Evolutionary conservation across 2,888 invertebrate genomes (phyloP).

Genomic region (Oxyteleia sp.): DNA sequence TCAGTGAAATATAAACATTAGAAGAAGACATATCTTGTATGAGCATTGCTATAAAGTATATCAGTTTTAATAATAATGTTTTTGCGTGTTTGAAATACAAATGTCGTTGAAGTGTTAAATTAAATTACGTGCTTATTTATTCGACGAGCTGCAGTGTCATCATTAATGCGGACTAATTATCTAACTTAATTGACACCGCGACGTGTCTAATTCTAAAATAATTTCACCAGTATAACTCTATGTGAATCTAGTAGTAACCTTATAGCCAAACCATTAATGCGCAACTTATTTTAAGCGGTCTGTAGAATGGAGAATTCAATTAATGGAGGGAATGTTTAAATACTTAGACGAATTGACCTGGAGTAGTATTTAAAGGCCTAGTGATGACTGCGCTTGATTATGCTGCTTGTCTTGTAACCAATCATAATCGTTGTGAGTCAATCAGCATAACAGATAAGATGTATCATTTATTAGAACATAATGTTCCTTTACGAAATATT

Average conservation of each 20-base stretch:
- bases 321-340: conserved; percentile 25
- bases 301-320: conserved; percentile 6
- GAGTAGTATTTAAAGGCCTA: conserved; percentile 1
- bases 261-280: conserved; percentile 11
- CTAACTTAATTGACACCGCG: not conserved
- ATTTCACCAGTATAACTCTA: not conserved
- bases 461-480: conserved; percentile 21
- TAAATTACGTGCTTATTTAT: too few relatives aligned
- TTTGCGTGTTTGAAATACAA: too few relatives aligned
- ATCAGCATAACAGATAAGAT: conserved; percentile 76
- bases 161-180: not conserved
- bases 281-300: not conserved
- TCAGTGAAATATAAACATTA: too few relatives aligned
- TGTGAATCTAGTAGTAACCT: conserved; percentile 1
- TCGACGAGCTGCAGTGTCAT: too few relatives aligned
- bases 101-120: too few relatives aligned
- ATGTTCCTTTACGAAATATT: conserved; percentile 17
- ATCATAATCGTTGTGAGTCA: conserved; percentile 78
- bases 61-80: too few relatives aligned
- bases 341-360: not conserved
- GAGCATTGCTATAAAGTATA: too few relatives aligned
- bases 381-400: conserved; percentile 34
- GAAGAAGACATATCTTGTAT: too few relatives aligned
- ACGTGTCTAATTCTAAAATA: not conserved
- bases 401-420: conserved; percentile 74